phyloP scores from a whole-genome alignment of 1,140 invertebrate genomes.

The Lordiphosa collinella region DNA sequence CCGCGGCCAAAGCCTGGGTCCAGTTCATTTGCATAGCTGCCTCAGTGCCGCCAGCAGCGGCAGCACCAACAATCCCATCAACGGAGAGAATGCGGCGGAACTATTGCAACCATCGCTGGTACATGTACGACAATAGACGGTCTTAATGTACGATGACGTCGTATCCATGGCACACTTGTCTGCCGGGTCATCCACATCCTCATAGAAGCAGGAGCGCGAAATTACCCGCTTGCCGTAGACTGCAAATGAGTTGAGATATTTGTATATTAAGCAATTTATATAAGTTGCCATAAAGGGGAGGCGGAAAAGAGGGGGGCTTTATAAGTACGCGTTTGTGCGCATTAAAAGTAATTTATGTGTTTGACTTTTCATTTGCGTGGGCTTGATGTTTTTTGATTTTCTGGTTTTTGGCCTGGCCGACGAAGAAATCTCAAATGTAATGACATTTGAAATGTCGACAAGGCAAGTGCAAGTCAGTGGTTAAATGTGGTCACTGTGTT shows the following conservation, averaged over 20 bases:
- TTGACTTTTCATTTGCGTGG: conserved; percentile 34
- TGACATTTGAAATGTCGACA: conserved; percentile 55
- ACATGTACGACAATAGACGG: conserved; percentile 77
- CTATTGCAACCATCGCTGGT: conserved; percentile 75
- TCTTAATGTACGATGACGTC: conserved; percentile 78
- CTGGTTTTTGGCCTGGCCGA: conserved; percentile 21
- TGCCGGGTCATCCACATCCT: conserved; percentile 71
- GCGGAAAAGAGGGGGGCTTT: not conserved
- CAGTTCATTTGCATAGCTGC: conserved; percentile 62
- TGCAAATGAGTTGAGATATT: conserved; percentile 48
- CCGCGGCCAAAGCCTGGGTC: conserved; percentile 1
- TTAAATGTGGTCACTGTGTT: conserved; percentile 28
- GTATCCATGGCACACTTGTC: conserved; percentile 74
- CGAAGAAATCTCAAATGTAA: conserved; percentile 40
- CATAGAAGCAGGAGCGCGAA: conserved; percentile 77
- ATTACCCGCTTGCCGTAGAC: conserved; percentile 78
- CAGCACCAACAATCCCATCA: conserved; percentile 34
- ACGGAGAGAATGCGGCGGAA: conserved; percentile 29
- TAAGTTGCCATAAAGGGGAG: conserved; percentile 34
- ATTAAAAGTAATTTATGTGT: conserved; percentile 45
- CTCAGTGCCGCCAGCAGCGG: conserved; percentile 48
- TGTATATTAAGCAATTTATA: conserved; percentile 36
- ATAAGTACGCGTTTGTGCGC: conserved; percentile 11
- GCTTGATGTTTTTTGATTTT: conserved; percentile 18
- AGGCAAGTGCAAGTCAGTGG: conserved; percentile 7